These are phyloP conservation scores for Meteorus cinctellus DNA, from an alignment of 2,888 invertebrate genomes.

Conservation along the genomic window DNA sequence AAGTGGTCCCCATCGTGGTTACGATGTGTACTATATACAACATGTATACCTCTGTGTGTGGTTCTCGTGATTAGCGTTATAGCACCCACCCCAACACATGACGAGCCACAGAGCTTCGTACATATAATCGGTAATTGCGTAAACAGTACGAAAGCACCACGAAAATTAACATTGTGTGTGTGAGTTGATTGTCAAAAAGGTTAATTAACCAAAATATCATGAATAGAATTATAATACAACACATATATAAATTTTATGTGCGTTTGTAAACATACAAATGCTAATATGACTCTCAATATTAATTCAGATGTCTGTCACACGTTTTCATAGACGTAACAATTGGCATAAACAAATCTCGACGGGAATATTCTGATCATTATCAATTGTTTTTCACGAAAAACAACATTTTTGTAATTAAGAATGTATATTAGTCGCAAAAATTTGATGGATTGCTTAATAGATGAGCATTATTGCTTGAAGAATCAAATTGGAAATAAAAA, in stretches of 20 bases:
- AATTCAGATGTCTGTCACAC: too few species aligned
- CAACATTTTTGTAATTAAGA: too few species aligned
- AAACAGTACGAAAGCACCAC: conserved; percentile 46
- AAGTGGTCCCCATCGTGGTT: conserved; percentile 25
- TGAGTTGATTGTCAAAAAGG: conserved; percentile 55
- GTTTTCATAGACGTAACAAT: too few species aligned
- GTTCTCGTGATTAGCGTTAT: conserved; percentile 37
- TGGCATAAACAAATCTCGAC: too few species aligned
- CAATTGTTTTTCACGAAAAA: too few species aligned
- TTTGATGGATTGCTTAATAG: too few species aligned
- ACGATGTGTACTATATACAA: conserved; percentile 15
- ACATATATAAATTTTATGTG: background rate
- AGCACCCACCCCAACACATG: conserved; percentile 17
- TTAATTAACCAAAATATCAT: conserved; percentile 53
- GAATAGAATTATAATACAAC: conserved; percentile 48
- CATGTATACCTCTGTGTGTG: conserved; percentile 16
- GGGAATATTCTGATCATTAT: too few species aligned
- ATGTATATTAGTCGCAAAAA: too few species aligned
- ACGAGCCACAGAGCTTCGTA: conserved; percentile 43
- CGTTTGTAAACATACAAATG: too few species aligned
- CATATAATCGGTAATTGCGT: conserved; percentile 54
- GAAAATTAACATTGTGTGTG: conserved; percentile 43
- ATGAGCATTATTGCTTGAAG: too few species aligned
- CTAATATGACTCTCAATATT: too few species aligned
- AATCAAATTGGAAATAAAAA: too few species aligned